phyloP scores from a whole-genome alignment of 2,888 invertebrate species.

The Plebejus argus region DNA sequence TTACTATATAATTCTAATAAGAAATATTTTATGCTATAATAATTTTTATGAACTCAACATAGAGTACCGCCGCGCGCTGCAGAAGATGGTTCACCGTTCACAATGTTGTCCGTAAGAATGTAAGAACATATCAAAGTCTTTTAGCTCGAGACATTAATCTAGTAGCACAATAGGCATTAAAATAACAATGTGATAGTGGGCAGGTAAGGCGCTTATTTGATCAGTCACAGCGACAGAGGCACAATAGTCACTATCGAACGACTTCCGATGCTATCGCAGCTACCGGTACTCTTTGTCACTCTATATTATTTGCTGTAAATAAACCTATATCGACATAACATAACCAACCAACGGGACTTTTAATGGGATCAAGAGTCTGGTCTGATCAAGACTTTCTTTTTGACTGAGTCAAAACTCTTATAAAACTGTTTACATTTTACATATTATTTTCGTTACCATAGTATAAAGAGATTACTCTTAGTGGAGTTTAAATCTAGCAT shows the following conservation, averaged over 20 bases:
- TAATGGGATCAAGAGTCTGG: neutral
- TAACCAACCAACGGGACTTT: neutral
- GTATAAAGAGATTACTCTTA: neutral
- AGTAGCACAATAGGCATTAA: conserved; percentile 68
- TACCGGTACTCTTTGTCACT: conserved; percentile 20
- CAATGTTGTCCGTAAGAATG: neutral
- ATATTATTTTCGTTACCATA: neutral
- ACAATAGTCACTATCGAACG: conserved; percentile 57
- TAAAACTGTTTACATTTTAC: neutral
- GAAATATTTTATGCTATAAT: neutral
- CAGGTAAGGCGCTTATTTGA: conserved; percentile 77
- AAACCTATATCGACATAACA: conserved; percentile 8
- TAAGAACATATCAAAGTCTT: conserved; percentile 5
- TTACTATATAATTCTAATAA: neutral
- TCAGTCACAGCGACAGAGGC: conserved; percentile 67
- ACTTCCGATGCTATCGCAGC: conserved; percentile 4
- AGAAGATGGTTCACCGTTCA: neutral
- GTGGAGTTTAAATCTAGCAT: neutral
- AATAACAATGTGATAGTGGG: conserved; percentile 68
- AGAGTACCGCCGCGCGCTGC: neutral
- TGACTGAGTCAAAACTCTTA: neutral
- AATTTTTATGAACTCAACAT: neutral
- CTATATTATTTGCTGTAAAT: conserved; percentile 1
- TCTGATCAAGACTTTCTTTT: neutral
- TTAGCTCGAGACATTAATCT: conserved; percentile 60